A percentile compares a stretch with the other conserved stretches of the same genome.
phyloP scores from a whole-genome alignment of 2,797 vertebrate species.

The Sitta carolinensis region DNA sequence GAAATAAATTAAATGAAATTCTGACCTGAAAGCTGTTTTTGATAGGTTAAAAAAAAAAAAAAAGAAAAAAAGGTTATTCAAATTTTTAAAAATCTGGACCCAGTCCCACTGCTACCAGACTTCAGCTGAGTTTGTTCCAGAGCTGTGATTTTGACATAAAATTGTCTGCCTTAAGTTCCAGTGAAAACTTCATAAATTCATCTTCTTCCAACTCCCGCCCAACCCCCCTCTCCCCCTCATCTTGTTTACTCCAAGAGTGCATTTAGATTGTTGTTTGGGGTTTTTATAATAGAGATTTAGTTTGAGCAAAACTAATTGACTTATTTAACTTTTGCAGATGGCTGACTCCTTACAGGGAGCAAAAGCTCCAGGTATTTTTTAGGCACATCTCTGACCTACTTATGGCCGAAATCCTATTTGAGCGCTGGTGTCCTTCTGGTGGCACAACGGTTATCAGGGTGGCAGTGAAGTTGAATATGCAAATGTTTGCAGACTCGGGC shows the following conservation, averaged over 20 bases:
- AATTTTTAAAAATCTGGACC: not conserved
- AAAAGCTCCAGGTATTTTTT: conserved; percentile 29
- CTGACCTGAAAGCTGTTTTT: not conserved
- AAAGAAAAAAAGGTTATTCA: not conserved
- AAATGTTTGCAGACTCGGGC: not conserved
- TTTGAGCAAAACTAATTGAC: not conserved
- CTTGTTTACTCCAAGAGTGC: not conserved
- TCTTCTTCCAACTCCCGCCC: not conserved
- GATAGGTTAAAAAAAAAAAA: not conserved
- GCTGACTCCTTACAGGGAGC: not conserved
- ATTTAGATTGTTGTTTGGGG: not conserved
- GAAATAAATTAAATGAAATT: not conserved
- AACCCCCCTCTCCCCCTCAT: too few relatives aligned
- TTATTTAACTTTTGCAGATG: conserved; percentile 30
- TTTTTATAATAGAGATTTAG: not conserved
- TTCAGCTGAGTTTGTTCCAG: not conserved
- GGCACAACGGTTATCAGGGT: not conserved
- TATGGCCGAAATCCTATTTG: conserved; percentile 34
- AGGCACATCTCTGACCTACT: conserved; percentile 36
- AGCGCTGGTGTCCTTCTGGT: not conserved
- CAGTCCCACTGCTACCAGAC: not conserved
- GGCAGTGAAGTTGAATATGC: not conserved
- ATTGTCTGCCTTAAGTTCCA: not conserved
- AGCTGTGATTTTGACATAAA: not conserved
- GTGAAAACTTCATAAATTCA: not conserved